A percentile compares a stretch with the other conserved stretches of the same genome.
phyloP scores from a whole-genome alignment of 2,113 vertebrate genomes.

The Xenus cinereus region DNA sequence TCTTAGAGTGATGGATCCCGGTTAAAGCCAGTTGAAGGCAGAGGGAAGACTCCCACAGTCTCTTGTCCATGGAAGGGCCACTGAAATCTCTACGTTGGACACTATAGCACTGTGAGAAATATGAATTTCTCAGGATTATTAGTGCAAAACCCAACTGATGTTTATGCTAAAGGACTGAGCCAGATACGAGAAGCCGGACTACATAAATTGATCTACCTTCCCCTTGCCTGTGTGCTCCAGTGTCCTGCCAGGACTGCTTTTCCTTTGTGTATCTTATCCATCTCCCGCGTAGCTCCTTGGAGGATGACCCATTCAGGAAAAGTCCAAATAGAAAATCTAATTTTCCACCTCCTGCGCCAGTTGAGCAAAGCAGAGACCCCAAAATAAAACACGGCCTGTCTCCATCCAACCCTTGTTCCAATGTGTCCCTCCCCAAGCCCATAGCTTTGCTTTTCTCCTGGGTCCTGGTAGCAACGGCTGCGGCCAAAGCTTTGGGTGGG shows the following conservation, averaged over 20 bases:
- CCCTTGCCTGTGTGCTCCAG: background rate
- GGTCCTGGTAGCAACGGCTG: background rate
- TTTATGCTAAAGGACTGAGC: background rate
- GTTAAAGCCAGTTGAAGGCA: background rate
- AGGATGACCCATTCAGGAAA: background rate
- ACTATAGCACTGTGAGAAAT: background rate
- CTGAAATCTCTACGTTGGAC: background rate
- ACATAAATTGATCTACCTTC: background rate
- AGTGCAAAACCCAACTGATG: background rate
- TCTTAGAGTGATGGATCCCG: background rate
- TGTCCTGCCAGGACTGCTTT: background rate
- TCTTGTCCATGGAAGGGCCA: background rate
- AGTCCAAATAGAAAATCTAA: background rate
- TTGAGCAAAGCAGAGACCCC: background rate
- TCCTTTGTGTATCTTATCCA: background rate
- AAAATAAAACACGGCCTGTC: background rate
- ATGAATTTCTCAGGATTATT: background rate
- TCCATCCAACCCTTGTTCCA: background rate
- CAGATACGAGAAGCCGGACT: background rate
- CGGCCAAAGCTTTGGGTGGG: background rate
- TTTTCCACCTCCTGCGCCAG: background rate
- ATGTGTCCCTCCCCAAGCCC: background rate
- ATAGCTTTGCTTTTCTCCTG: background rate
- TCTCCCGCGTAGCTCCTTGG: background rate
- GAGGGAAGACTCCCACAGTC: background rate